phyloP scores from a whole-genome alignment of 2,888 invertebrate species.

The Drosophila mimetica region DNA sequence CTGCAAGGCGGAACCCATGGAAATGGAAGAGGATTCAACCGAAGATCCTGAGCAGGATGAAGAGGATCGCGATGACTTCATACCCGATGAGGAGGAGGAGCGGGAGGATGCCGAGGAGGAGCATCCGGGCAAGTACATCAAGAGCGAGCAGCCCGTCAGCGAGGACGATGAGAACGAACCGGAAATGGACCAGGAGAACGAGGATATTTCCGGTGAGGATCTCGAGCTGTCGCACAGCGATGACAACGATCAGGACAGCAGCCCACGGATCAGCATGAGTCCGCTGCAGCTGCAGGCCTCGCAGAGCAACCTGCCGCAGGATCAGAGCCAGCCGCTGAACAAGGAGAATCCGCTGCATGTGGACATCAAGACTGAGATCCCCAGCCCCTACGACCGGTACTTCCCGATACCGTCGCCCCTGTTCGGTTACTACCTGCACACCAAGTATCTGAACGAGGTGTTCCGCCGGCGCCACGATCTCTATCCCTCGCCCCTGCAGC shows the following conservation, averaged over 20 bases:
- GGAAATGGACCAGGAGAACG: constrained; percentile 62
- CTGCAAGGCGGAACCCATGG: constrained; percentile 71
- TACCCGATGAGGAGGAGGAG: constrained; percentile 40
- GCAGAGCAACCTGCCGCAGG: constrained; percentile 28
- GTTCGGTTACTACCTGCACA: constrained; percentile 87
- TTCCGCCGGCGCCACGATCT: constrained; percentile 87
- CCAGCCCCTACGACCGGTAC: constrained; percentile 84
- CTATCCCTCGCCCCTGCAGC: constrained; percentile 84
- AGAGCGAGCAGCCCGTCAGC: constrained; percentile 69
- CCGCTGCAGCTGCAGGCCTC: constrained; percentile 75
- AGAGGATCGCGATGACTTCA: constrained; percentile 33
- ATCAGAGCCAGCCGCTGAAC: constrained; percentile 39
- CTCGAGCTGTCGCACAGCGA: constrained; percentile 65
- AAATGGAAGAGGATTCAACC: constrained; percentile 62
- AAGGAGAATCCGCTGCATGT: constrained; percentile 82
- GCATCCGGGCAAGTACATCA: constrained; percentile 61
- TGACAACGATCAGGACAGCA: constrained; percentile 75
- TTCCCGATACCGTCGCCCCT: constrained; percentile 84
- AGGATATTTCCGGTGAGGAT: constrained; percentile 70
- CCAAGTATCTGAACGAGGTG: constrained; percentile 87
- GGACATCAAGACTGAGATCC: constrained; percentile 84
- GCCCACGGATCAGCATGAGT: constrained; percentile 83
- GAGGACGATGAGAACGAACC: constrained; percentile 72
- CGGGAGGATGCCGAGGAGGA: constrained; percentile 44
- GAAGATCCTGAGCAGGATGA: constrained; percentile 43